These are phyloP conservation scores for Anguilla japonica DNA, from an alignment of 2,113 vertebrate species.

Conservation along the genomic window DNA sequence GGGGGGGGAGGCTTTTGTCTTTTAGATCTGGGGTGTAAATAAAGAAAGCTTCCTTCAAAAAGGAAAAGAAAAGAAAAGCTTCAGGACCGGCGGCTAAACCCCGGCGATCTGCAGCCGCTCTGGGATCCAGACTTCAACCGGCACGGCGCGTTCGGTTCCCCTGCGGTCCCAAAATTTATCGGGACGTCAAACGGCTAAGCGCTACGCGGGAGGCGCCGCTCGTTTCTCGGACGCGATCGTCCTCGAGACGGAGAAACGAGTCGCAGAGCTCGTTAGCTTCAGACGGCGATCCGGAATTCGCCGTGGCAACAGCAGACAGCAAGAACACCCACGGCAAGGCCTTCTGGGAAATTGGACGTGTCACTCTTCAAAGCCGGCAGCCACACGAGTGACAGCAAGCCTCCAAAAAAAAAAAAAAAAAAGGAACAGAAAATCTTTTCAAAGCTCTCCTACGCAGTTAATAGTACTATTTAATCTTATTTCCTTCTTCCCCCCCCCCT, in stretches of 20 bases:
- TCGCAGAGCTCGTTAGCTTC: background rate
- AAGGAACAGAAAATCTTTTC: background rate
- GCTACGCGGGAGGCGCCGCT: background rate
- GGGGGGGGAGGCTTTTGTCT: background rate
- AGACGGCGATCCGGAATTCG: background rate
- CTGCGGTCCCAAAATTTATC: background rate
- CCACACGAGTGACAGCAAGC: background rate
- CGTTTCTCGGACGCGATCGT: background rate
- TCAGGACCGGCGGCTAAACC: background rate
- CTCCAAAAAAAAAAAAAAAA: background rate
- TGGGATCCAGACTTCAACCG: background rate
- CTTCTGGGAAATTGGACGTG: background rate
- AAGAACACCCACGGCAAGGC: background rate
- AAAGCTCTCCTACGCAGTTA: no score
- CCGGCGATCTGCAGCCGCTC: background rate
- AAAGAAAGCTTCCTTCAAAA: background rate
- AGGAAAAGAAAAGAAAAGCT: background rate
- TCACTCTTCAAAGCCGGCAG: background rate
- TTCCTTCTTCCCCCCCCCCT: no score
- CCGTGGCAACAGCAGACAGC: background rate
- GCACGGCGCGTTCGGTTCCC: background rate
- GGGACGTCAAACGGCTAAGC: background rate
- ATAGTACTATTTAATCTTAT: no score
- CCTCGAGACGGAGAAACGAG: background rate
- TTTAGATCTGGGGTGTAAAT: background rate